Evolutionary conservation across 2,888 invertebrate genomes (phyloP).

Genomic region (Eulithis prunata): DNA sequence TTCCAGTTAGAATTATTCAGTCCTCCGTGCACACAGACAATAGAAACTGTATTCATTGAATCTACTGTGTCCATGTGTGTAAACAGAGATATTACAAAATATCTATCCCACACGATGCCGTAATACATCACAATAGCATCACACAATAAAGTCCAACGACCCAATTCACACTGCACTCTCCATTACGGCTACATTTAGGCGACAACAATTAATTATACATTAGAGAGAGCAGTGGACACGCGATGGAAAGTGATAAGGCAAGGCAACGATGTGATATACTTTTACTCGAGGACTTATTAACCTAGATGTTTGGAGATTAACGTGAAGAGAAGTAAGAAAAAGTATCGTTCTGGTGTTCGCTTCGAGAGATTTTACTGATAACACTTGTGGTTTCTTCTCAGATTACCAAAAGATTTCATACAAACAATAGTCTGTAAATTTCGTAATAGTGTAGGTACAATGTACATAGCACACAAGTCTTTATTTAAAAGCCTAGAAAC

Average conservation of each 20-base stretch:
- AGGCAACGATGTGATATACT: constrained; percentile 46
- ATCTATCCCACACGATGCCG: constrained; percentile 37
- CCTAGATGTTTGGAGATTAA: constrained; percentile 41
- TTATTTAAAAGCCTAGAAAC: too few species aligned
- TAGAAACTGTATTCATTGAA: background rate
- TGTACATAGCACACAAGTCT: too few species aligned
- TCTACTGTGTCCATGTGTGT: constrained; percentile 10
- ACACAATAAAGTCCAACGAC: constrained; percentile 29
- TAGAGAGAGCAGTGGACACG: constrained; percentile 52
- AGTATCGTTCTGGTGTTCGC: background rate
- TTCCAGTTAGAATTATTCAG: background rate
- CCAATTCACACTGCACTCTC: constrained; percentile 52
- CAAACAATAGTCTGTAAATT: background rate
- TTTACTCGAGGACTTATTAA: constrained; percentile 53
- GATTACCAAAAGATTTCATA: background rate
- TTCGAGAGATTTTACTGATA: background rate
- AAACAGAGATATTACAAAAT: constrained; percentile 34
- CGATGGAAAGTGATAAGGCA: constrained; percentile 60
- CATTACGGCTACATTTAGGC: constrained; percentile 54
- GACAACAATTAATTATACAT: constrained; percentile 57
- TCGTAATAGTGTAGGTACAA: too few species aligned
- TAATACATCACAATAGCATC: constrained; percentile 34
- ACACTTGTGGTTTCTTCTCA: background rate
- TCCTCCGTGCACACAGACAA: constrained; percentile 1
- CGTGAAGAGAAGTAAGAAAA: constrained; percentile 12